Conservation (phyloP, 2,113 vertebrate genomes). For the Phalacrocorax pelagicus region DNA sequence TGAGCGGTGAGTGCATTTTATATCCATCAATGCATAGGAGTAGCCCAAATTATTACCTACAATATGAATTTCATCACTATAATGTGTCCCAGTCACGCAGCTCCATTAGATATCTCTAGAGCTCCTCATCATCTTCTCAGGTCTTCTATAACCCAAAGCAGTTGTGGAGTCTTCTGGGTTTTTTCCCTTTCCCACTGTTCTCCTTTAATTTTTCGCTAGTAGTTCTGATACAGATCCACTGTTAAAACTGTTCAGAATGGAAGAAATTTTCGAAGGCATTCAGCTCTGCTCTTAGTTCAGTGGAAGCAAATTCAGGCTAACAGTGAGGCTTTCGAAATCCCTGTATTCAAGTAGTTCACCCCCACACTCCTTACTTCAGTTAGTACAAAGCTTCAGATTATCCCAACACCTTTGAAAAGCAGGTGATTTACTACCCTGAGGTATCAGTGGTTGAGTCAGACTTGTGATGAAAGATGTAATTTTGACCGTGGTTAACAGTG, state of each 20-base stretch:
- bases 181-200: neutral
- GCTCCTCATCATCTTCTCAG: neutral
- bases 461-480: neutral
- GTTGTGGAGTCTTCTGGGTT: neutral
- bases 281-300: neutral
- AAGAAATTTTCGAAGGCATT: neutral
- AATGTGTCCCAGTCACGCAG: neutral
- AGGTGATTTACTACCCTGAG: neutral
- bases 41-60: conserved; percentile 30
- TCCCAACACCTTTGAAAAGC: neutral
- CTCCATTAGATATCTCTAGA: neutral
- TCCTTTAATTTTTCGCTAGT: neutral
- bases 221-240: neutral
- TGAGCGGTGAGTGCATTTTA: conserved; percentile 18
- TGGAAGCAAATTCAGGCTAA: neutral
- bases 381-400: neutral
- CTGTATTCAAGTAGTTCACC: neutral
- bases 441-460: neutral
- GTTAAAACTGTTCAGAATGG: neutral
- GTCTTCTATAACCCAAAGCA: neutral
- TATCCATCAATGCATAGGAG: conserved; percentile 24
- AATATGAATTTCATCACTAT: neutral
- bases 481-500: neutral
- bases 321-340: neutral
- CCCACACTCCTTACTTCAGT: neutral